Conservation (phyloP, 2,797 vertebrate species). For the Toxotes lorentzi region DNA sequence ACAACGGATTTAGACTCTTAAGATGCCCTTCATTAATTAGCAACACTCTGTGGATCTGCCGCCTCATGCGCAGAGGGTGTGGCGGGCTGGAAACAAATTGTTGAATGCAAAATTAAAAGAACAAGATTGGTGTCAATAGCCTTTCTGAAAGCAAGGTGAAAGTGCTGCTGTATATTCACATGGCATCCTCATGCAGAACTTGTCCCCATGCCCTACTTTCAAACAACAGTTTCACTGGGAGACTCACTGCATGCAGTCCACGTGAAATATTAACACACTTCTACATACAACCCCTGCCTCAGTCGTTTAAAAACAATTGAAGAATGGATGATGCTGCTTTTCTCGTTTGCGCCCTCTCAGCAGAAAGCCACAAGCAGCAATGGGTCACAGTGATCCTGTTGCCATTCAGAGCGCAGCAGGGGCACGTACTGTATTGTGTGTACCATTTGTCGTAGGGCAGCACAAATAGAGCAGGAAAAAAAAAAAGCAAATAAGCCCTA, state of each 20-base stretch:
- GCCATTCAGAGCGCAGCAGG: constrained; percentile 41
- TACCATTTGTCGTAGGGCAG: constrained; percentile 35
- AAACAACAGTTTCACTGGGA: background rate
- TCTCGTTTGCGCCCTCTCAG: constrained; percentile 9
- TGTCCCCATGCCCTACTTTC: background rate
- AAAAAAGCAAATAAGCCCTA: constrained; percentile 33
- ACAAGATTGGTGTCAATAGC: background rate
- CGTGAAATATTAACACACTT: background rate
- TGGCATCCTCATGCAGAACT: background rate
- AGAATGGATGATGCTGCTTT: constrained; percentile 13
- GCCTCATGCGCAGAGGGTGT: constrained; percentile 8
- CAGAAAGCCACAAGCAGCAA: constrained; percentile 34
- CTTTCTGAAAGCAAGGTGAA: background rate
- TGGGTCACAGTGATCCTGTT: constrained; percentile 49
- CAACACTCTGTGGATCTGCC: constrained; percentile 23
- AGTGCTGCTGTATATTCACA: constrained; percentile 6
- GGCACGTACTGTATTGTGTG: constrained; percentile 16
- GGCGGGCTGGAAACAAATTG: constrained; percentile 17
- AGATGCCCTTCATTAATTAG: constrained; percentile 63
- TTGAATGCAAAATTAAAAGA: constrained; percentile 25
- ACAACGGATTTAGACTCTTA: constrained; percentile 62
- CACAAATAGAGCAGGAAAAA: constrained; percentile 36
- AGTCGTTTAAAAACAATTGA: constrained; percentile 6
- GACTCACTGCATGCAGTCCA: background rate
- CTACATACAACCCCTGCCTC: background rate